Conservation (phyloP, 37 sponge, comb jelly and placozoan species). For the Crambe crambe region DNA sequence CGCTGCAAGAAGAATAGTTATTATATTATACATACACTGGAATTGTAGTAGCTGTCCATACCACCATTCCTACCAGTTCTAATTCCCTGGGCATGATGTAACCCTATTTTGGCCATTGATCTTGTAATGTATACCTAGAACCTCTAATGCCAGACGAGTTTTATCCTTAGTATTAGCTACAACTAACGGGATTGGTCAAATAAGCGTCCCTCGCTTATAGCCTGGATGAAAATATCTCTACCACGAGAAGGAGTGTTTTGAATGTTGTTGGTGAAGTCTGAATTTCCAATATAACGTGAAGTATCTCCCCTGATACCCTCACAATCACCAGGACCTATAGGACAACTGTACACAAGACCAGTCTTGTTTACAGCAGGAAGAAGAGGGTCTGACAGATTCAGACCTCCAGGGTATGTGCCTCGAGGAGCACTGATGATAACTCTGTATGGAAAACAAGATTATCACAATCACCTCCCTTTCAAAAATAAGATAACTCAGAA, state of each 20-base stretch:
- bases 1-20: no score
- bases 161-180: no score
- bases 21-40: no score
- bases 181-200: constrained; percentile 31
- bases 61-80: no score
- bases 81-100: no score
- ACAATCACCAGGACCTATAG: constrained; percentile 5
- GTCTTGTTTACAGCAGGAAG: neutral
- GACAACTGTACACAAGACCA: constrained; percentile 50
- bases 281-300: neutral
- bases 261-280: neutral
- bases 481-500: no score
- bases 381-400: neutral
- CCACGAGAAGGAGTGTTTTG: no score
- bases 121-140: no score
- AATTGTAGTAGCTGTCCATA: no score
- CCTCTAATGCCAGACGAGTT: no score
- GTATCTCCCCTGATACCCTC: constrained; percentile 13
- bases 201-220: neutral
- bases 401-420: constrained; percentile 45
- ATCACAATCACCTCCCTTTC: no score
- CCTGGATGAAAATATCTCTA: neutral
- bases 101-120: no score
- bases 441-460: neutral
- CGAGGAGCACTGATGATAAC: constrained; percentile 44